Conservation (phyloP, 1,140 invertebrate species). For the Laupala kohalensis region DNA sequence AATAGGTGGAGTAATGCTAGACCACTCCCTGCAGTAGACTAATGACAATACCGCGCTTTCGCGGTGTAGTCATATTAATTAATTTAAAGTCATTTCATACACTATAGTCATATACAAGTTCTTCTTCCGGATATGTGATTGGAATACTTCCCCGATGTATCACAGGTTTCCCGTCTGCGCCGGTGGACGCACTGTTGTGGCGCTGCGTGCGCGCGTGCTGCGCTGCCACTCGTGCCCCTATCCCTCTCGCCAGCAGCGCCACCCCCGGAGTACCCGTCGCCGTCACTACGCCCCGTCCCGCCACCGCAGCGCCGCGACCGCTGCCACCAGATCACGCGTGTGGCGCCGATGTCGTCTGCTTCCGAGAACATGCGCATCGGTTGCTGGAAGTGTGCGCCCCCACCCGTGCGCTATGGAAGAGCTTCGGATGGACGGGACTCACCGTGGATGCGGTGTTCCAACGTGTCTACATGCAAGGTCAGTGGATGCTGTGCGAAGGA, state of each 20-base stretch:
- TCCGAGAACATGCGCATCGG: conserved; percentile 12
- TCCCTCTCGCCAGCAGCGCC: neutral
- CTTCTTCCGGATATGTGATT: no score
- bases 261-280: no score
- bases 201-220: neutral
- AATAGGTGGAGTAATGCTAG: no score
- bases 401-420: conserved; percentile 13
- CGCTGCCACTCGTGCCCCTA: neutral
- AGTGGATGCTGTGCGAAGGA: no score
- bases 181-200: conserved; percentile 1
- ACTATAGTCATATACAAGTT: no score
- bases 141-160: no score
- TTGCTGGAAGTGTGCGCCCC: conserved; percentile 15
- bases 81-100: no score
- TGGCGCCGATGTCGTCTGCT: conserved; percentile 1
- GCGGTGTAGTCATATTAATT: no score
- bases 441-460: conserved; percentile 12
- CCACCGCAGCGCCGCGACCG: conserved; percentile 1
- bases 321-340: conserved; percentile 5
- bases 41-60: no score
- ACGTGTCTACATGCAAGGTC: conserved; percentile 13
- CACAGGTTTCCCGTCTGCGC: neutral
- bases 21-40: no score
- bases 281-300: conserved; percentile 1
- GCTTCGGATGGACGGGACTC: conserved; percentile 14